Base-by-base conservation (phyloP, 2,797 vertebrate genomes). In the Streptopelia turtur region DNA sequence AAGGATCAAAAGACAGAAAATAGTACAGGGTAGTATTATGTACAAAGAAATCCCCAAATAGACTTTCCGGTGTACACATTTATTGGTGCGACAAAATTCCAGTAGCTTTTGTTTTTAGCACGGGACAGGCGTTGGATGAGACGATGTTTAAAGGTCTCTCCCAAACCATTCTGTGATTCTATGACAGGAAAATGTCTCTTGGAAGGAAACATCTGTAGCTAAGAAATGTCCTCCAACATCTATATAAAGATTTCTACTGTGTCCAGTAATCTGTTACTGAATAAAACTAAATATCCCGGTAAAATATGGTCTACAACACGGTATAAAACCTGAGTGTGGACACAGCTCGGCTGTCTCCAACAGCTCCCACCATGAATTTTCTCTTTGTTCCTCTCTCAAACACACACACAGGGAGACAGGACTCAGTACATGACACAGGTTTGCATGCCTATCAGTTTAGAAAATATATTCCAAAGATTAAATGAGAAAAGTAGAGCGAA, bases 141-240 rank as follows among this genome's bases (percentile, higher is more conserved):
- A 22, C 30, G 83, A 53, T 69, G 63, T 50, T 83, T 91, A 41
- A 70, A 39, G 5, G 47, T 78, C 81, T 23, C 39, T 83, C 63
- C 64, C 59, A 22, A 72, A 75, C n/a, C 22, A 0, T 37, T 59
- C 80, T 53, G 68, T 33, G 56, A 37, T 33, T 66, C 90, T 64
- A 7, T 59, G 89, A 31, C 83, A 97, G 96, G 97, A 97, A 97
- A 97, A 91, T 25, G 68, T 80, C 89, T 59, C 93, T 96, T 84
- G 86, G 96, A 93, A 97, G 97, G 96, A 97, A 98, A 97, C 96
- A 97, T 97, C 97, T 97, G 96, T 33, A 80, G 71, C 87, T 82
- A 79, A 57, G 76, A 84, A 94, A 76, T 56, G 96, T 63, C 68
- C 85, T 93, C 66, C 82, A 59, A 27, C 18, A 8, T 68, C 95